Conservation (phyloP, 2,797 vertebrate genomes). For the Pagetopsis macropterus region DNA sequence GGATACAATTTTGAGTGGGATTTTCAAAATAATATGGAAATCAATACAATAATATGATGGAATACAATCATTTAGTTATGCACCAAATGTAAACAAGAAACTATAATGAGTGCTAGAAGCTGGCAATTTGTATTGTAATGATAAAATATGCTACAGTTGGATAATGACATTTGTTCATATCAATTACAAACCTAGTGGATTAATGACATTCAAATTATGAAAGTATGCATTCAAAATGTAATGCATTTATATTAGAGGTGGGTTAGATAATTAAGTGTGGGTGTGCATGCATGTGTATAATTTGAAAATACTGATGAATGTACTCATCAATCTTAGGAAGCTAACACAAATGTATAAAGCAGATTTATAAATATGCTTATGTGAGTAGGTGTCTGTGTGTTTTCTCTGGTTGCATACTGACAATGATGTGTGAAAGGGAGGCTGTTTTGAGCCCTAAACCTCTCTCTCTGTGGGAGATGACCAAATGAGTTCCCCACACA, state of each 20-base stretch:
- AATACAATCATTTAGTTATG: too few species aligned
- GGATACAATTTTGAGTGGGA: too few species aligned
- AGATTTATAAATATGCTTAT: not conserved
- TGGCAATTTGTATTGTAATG: not conserved
- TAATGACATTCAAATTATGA: not conserved
- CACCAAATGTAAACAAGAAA: not conserved
- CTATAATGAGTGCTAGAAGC: not conserved
- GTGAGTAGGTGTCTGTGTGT: not conserved
- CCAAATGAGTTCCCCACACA: slow-evolving; percentile 53
- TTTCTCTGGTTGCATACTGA: not conserved
- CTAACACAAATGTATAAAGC: not conserved
- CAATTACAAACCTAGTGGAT: not conserved
- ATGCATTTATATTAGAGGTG: not conserved
- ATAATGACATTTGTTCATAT: not conserved
- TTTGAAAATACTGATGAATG: not conserved
- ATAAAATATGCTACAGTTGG: not conserved
- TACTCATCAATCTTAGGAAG: not conserved
- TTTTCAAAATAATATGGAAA: too few species aligned
- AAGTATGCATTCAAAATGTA: not conserved
- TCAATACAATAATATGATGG: too few species aligned
- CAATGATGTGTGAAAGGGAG: not conserved
- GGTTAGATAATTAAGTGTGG: slow-evolving; percentile 1
- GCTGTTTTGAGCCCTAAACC: slow-evolving; percentile 32
- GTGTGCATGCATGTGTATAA: not conserved
- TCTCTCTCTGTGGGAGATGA: slow-evolving; percentile 42